Percentiles rank a stretch among this genome's conserved stretches.
These are phyloP conservation scores for Erynnis tages DNA, from an alignment of 2,888 invertebrate genomes.

Conservation along the genomic window DNA sequence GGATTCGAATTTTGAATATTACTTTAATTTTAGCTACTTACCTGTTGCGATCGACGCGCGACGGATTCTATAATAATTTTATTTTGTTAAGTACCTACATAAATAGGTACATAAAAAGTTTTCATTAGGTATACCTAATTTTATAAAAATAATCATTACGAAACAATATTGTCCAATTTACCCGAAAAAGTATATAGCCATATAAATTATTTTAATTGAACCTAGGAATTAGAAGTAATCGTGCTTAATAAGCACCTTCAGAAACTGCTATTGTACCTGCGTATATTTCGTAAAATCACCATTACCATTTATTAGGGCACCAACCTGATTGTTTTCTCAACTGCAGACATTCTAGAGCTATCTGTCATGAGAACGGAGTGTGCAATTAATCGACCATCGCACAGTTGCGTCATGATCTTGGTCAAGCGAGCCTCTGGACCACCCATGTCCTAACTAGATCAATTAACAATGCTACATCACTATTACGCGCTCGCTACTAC, in stretches of 20 bases:
- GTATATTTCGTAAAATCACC: neutral
- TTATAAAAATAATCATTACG: too few species aligned
- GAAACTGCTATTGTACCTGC: neutral
- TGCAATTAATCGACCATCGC: constrained; percentile 64
- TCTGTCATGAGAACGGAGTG: constrained; percentile 56
- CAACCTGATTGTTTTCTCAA: constrained; percentile 31
- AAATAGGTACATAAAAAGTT: too few species aligned
- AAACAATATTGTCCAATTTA: neutral
- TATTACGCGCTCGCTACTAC: constrained; percentile 4
- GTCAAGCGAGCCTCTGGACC: constrained; percentile 39
- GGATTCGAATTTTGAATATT: too few species aligned
- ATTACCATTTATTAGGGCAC: constrained; percentile 35
- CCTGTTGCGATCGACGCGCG: too few species aligned
- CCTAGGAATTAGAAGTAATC: neutral
- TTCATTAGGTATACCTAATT: too few species aligned
- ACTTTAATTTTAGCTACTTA: too few species aligned
- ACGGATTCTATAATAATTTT: too few species aligned
- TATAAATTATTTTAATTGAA: neutral
- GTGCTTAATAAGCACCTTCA: neutral
- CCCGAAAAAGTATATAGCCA: too few species aligned
- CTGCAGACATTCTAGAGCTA: constrained; percentile 38
- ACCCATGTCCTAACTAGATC: constrained; percentile 38
- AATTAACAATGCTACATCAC: constrained; percentile 36
- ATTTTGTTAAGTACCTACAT: too few species aligned
- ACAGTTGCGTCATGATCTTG: constrained; percentile 55